These are phyloP conservation scores for Takifugu bimaculatus DNA, from an alignment of 2,113 vertebrate species.

Conservation along the genomic window DNA sequence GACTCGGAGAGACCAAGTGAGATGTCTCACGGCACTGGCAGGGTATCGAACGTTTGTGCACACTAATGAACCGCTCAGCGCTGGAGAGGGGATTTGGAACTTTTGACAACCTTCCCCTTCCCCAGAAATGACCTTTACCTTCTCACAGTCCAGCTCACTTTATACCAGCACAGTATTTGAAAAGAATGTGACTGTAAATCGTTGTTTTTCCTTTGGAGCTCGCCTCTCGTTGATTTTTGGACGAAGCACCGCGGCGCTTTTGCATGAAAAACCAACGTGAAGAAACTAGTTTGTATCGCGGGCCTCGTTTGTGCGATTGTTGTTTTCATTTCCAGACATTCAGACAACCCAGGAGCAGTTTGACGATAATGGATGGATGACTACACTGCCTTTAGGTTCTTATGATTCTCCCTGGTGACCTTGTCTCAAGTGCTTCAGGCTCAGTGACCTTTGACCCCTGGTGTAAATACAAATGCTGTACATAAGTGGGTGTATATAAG, in stretches of 20 bases:
- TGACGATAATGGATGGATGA: conserved; percentile 49
- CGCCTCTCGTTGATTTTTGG: conserved; percentile 37
- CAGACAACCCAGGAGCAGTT: conserved; percentile 21
- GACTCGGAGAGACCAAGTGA: conserved; percentile 37
- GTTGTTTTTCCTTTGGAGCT: conserved; percentile 35
- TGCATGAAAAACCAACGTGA: conserved; percentile 56
- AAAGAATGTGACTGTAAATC: conserved; percentile 63
- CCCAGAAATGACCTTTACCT: conserved; percentile 19
- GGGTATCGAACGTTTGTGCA: conserved; percentile 68
- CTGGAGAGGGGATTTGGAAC: conserved; percentile 19
- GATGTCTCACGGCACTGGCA: conserved; percentile 58
- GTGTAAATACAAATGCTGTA: conserved; percentile 77
- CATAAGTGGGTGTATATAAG: conserved; percentile 76
- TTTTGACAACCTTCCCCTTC: conserved; percentile 10
- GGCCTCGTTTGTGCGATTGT: conserved; percentile 43
- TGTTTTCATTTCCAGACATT: conserved; percentile 19
- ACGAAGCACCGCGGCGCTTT: conserved; percentile 44
- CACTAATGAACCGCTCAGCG: conserved; percentile 47
- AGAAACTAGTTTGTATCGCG: conserved; percentile 30
- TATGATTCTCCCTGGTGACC: conserved; percentile 52
- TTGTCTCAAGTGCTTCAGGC: conserved; percentile 73
- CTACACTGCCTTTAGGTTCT: conserved; percentile 64
- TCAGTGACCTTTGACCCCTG: conserved; percentile 61
- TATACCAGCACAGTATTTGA: conserved; percentile 69
- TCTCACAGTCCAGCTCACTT: conserved; percentile 40